A percentile compares a stretch with the other conserved stretches of the same genome.
phyloP scores from a whole-genome alignment of 2,888 invertebrate species.

The Mythimna albipuncta region DNA sequence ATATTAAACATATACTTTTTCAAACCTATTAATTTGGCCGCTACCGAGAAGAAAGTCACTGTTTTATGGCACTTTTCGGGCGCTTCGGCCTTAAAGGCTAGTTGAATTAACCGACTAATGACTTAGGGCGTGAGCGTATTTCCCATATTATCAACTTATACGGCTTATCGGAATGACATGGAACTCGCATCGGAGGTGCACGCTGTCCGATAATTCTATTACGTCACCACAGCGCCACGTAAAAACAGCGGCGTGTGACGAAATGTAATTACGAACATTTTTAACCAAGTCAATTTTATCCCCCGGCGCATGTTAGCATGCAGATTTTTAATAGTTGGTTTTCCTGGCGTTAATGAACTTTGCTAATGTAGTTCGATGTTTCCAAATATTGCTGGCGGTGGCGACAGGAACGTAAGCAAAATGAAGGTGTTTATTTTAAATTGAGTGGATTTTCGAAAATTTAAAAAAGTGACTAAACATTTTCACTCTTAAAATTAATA shows the following conservation, averaged over 20 bases:
- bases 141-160: not conserved
- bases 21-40: too few relatives aligned
- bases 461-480: too few relatives aligned
- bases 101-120: slow-evolving; percentile 10
- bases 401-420: not conserved
- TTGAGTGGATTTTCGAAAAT: too few relatives aligned
- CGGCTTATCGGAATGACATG: slow-evolving; percentile 14
- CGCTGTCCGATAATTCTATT: slow-evolving; percentile 35
- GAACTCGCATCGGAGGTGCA: slow-evolving; percentile 12
- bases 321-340: slow-evolving; percentile 8
- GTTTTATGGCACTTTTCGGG: too few relatives aligned
- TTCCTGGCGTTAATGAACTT: not conserved
- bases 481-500: too few relatives aligned
- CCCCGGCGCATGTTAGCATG: not conserved
- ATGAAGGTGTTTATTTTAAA: too few relatives aligned
- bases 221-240: slow-evolving; percentile 6
- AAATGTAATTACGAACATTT: slow-evolving; percentile 42
- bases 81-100: not conserved
- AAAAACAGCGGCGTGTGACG: slow-evolving; percentile 17
- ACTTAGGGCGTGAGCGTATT: not conserved
- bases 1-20: too few relatives aligned
- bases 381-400: not conserved
- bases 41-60: too few relatives aligned
- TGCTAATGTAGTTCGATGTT: slow-evolving; percentile 2
- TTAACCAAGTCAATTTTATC: slow-evolving; percentile 34